A percentile compares a stretch with the other conserved stretches of the same genome.
These are phyloP conservation scores for Eupithecia centaureata DNA, from an alignment of 2,888 invertebrate genomes.

Conservation along the genomic window DNA sequence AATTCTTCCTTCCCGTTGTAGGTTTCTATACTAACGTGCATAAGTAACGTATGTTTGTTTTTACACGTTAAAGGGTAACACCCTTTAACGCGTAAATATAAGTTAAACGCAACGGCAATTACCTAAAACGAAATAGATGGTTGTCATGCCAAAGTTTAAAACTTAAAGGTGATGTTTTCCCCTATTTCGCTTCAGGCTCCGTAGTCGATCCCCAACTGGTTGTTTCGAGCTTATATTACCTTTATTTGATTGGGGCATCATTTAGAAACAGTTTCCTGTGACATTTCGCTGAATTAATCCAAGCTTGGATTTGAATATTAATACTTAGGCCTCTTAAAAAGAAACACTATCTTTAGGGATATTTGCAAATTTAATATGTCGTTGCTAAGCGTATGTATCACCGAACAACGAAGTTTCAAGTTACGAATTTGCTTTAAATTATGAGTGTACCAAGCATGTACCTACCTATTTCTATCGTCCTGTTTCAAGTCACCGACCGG, in stretches of 20 bases:
- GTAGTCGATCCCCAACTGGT: conserved; percentile 38
- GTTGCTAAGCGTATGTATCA: not conserved
- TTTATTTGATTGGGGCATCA: conserved; percentile 37
- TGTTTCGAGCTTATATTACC: conserved; percentile 41
- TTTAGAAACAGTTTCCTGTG: conserved; percentile 23
- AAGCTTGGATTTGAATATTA: not conserved
- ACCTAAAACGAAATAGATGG: not conserved
- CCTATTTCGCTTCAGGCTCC: conserved; percentile 46
- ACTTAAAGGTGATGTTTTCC: conserved; percentile 14
- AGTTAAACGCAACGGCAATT: not conserved
- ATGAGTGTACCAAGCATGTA: conserved; percentile 21
- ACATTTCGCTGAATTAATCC: not conserved
- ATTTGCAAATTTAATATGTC: not conserved
- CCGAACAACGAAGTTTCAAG: conserved; percentile 30
- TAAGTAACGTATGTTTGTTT: too few species aligned
- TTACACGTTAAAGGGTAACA: too few species aligned
- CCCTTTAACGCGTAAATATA: not conserved
- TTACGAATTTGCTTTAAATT: conserved; percentile 35
- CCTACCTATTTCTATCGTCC: conserved; percentile 22
- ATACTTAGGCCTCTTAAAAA: not conserved
- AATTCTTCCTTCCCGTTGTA: too few species aligned
- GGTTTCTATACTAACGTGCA: too few species aligned
- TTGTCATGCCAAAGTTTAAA: not conserved
- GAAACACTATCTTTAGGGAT: not conserved
- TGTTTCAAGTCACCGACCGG: conserved; percentile 35